Evolutionary conservation across 2,888 invertebrate species (phyloP), one percentile per base, ranked within the genome.

Genomic region (Morpho achilles): DNA sequence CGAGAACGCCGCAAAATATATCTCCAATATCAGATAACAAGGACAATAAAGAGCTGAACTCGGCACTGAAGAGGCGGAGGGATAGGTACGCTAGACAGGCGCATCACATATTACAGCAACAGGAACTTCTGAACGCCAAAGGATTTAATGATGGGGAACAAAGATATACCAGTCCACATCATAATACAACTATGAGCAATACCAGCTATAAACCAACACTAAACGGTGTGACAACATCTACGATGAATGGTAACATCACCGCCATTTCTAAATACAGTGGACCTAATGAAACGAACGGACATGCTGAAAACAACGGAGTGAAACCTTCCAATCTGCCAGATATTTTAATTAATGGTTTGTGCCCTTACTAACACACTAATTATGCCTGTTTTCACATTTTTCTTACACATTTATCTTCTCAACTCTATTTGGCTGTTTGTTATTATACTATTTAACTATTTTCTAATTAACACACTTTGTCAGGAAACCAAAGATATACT

Each of bases 21-120:
- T 81, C 86, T 3, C 69, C 82, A 1, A 76, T 85, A 50, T 67
- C 77, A 62, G 84, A 87, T 45, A 80, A 79, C 56, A 87, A 84
- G 60, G 88, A 89, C 50, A 84, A 80, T 72, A 95, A 94, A 73
- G 97, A 96, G 69, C 93, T 97, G 40, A 96, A 95, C 40, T 95
- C 97, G 49, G 96, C 95, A 55, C 87, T 97, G 64, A 92, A 95
- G 71, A 92, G 96, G 70, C 92, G 97, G 62, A 92, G 96, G 62
- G 96, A 97, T 75, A 92, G 97, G 65, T 96, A 94, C 50, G 96
- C 96, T 69, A 92, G 97, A 63, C 97, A 97, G 76, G 94, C 96
- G 57, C 95, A 95, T 75, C 96, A 96, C 74, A 94, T 96, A 72
- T 93, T 94, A 73, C 96, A 97, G 72, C 97, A 95, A 76, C 93